These are phyloP conservation scores for Noctilio leporinus DNA, from an alignment of 2,113 vertebrate species.

Conservation along the genomic window DNA sequence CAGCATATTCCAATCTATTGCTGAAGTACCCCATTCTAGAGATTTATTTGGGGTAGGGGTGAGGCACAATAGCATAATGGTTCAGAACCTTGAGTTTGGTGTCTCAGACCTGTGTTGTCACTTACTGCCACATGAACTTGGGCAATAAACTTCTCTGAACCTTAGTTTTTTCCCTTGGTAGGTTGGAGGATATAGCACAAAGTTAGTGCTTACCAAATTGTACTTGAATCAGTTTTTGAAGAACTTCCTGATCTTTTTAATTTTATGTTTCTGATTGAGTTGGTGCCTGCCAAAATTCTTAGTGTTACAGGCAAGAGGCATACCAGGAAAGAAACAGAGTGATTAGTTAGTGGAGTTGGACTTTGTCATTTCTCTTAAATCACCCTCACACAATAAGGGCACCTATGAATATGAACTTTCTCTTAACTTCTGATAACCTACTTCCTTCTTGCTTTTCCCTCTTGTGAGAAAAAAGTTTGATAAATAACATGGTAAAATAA, in stretches of 20 bases:
- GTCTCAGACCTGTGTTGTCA: background rate
- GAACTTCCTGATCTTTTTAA: background rate
- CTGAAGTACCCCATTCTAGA: background rate
- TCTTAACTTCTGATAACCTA: background rate
- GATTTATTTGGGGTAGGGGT: background rate
- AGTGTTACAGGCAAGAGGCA: background rate
- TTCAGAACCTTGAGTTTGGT: background rate
- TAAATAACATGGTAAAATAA: constrained; percentile 47
- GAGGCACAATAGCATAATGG: background rate
- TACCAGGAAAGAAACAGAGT: background rate
- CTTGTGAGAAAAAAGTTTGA: constrained; percentile 40
- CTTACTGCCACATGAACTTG: too few relatives aligned
- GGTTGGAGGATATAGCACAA: background rate
- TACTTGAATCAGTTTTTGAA: background rate
- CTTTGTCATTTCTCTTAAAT: background rate
- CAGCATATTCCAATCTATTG: background rate
- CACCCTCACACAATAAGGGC: fast-evolving
- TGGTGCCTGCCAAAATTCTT: background rate
- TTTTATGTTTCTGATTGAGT: background rate
- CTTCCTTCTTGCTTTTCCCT: background rate
- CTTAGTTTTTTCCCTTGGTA: background rate
- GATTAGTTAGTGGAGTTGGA: background rate
- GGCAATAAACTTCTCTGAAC: background rate
- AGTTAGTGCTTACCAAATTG: background rate
- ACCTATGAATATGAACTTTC: background rate